Evolutionary conservation across 2,888 invertebrate genomes (phyloP).

Genomic region (Hartigia nigra): DNA sequence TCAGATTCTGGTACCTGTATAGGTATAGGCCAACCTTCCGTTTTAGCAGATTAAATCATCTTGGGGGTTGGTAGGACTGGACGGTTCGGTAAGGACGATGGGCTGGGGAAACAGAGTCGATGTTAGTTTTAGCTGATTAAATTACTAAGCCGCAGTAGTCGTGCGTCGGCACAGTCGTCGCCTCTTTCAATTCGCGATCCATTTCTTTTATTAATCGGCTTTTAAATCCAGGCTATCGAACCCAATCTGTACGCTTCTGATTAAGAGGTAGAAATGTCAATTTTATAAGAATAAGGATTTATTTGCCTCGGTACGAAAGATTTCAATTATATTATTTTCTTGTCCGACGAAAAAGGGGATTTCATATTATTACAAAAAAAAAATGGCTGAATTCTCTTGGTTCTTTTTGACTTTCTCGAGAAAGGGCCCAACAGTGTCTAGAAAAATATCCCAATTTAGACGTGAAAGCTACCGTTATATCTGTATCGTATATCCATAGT

Average conservation of each 20-base stretch:
- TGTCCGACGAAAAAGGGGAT: background rate
- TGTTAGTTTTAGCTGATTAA: constrained; percentile 67
- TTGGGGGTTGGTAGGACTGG: constrained; percentile 45
- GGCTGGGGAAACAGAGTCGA: constrained; percentile 45
- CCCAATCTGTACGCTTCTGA: background rate
- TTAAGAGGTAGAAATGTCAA: background rate
- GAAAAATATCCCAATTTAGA: constrained; percentile 48
- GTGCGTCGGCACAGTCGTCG: constrained; percentile 57
- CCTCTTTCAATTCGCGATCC: constrained; percentile 55
- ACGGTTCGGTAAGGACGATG: constrained; percentile 39
- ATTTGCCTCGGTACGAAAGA: background rate
- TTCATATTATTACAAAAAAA: background rate
- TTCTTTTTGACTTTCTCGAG: background rate
- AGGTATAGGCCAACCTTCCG: constrained; percentile 44
- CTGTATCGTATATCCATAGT: background rate
- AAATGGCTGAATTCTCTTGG: background rate
- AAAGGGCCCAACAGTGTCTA: constrained; percentile 20
- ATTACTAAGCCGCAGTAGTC: constrained; percentile 63
- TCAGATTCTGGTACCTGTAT: constrained; percentile 41
- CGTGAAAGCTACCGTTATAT: constrained; percentile 48
- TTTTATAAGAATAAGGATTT: background rate
- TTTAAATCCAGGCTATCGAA: background rate
- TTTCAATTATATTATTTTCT: background rate
- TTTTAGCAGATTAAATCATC: constrained; percentile 66
- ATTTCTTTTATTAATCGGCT: constrained; percentile 61